phyloP scores from a whole-genome alignment of 2,113 vertebrate genomes.

The Ploceus nigricollis region DNA sequence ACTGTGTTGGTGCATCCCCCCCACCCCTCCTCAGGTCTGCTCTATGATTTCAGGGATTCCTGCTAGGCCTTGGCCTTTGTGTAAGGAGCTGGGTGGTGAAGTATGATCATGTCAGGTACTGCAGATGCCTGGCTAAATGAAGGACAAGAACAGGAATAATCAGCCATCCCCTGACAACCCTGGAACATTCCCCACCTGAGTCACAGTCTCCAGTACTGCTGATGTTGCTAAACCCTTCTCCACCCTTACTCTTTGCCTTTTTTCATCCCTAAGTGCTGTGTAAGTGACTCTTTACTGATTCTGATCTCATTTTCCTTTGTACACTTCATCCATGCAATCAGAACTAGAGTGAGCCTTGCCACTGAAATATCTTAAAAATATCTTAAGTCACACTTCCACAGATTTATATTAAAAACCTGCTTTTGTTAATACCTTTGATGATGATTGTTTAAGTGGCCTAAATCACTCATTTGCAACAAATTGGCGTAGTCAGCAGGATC shows the following conservation, averaged over 20 bases:
- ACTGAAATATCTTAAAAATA: not conserved
- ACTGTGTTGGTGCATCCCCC: not conserved
- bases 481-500: accelerated
- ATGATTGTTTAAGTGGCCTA: not conserved
- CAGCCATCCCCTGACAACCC: not conserved
- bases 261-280: not conserved
- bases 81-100: not conserved
- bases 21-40: not conserved
- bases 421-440: not conserved
- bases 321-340: accelerated
- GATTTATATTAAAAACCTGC: not conserved
- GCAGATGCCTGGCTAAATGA: not conserved
- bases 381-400: not conserved
- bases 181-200: not conserved
- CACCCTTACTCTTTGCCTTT: not conserved
- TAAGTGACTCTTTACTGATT: not conserved
- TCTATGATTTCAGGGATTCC: not conserved
- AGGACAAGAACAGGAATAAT: not conserved
- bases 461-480: not conserved
- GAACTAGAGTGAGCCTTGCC: not conserved
- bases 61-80: not conserved
- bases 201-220: accelerated
- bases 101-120: not conserved
- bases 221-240: not conserved
- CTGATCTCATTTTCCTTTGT: not conserved